phyloP scores from a whole-genome alignment of 2,797 vertebrate genomes.

The Gymnopithys bicolor region DNA sequence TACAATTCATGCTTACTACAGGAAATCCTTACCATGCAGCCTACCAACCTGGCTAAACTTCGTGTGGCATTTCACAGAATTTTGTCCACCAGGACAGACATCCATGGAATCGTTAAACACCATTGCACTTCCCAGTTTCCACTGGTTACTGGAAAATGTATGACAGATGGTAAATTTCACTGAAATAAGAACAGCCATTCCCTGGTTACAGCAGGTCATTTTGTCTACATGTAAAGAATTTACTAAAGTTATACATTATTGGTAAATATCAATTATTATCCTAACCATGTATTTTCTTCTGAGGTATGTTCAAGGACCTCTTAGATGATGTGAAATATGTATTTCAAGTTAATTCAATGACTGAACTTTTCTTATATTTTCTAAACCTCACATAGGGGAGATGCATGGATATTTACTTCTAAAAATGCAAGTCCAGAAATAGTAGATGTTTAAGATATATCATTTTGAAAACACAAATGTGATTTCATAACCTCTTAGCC shows the following conservation, averaged over 20 bases:
- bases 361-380: not conserved
- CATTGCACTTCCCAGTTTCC: not conserved
- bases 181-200: not conserved
- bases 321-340: not conserved
- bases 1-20: accelerated
- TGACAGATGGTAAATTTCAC: not conserved
- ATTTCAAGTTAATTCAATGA: not conserved
- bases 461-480: not conserved
- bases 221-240: not conserved
- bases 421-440: not conserved
- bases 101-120: accelerated
- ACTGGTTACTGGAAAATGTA: not conserved
- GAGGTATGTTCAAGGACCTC: not conserved
- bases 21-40: not conserved
- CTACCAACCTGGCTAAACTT: not conserved
- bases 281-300: not conserved
- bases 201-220: not conserved
- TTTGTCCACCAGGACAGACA: not conserved
- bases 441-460: not conserved
- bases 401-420: not conserved
- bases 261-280: not conserved
- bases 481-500: not conserved
- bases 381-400: not conserved
- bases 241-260: not conserved
- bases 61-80: not conserved